phyloP scores from a whole-genome alignment of 2,797 vertebrate species.

The Lagocephalus sceleratus region DNA sequence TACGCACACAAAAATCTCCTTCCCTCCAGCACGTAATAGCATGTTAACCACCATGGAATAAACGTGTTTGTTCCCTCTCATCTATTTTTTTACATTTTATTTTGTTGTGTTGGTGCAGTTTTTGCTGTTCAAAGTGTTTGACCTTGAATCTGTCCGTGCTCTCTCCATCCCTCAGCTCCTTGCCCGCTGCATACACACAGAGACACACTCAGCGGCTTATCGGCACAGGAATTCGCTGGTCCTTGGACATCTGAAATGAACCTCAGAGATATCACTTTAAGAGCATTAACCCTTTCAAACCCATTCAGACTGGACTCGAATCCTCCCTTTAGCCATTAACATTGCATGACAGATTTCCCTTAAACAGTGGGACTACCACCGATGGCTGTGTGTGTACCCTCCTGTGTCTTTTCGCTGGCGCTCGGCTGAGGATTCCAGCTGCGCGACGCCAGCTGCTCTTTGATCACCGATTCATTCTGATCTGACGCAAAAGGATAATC shows the following conservation, averaged over 20 bases:
- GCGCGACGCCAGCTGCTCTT: constrained; percentile 63
- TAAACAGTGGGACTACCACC: constrained; percentile 15
- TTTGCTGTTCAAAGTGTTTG: constrained; percentile 59
- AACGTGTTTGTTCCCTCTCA: constrained; percentile 31
- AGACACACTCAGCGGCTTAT: constrained; percentile 65
- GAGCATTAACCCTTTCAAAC: constrained; percentile 49
- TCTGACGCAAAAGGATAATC: constrained; percentile 67
- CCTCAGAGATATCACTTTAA: constrained; percentile 43
- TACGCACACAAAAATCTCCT: no score
- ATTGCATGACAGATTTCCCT: neutral
- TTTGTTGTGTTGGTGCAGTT: constrained; percentile 42
- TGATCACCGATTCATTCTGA: constrained; percentile 76
- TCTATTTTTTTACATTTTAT: no score
- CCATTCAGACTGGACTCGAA: neutral
- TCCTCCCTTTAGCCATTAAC: neutral
- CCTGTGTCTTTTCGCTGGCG: constrained; percentile 41
- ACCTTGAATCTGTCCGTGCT: constrained; percentile 65
- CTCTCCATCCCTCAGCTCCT: constrained; percentile 18
- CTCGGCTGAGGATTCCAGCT: constrained; percentile 49
- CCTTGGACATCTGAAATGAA: constrained; percentile 67
- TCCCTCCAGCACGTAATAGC: constrained; percentile 24
- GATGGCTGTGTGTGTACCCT: constrained; percentile 55
- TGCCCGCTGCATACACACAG: constrained; percentile 22
- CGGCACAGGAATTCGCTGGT: constrained; percentile 65
- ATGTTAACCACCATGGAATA: constrained; percentile 63